Conservation (phyloP, 2,113 vertebrate species). For the Python bivittatus region DNA sequence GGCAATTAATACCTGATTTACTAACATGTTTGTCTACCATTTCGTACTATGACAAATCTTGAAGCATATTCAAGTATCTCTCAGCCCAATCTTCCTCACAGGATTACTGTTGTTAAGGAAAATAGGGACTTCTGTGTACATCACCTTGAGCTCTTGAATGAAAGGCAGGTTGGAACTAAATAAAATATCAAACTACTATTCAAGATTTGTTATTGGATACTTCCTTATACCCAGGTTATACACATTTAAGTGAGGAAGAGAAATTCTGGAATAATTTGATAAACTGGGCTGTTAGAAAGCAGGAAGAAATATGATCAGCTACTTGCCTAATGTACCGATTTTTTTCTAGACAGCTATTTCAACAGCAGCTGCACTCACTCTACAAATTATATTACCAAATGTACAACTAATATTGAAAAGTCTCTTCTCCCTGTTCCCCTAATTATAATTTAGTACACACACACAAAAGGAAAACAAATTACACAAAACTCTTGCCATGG, state of each 20-base stretch:
- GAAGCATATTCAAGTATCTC: background rate
- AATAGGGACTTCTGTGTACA: background rate
- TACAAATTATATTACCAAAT: background rate
- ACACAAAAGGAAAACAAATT: background rate
- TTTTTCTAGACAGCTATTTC: background rate
- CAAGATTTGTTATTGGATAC: background rate
- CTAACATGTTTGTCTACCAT: background rate
- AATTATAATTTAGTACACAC: background rate
- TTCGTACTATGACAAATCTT: background rate
- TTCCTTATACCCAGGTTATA: background rate
- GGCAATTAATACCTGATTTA: background rate
- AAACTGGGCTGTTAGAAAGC: background rate
- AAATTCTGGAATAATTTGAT: background rate
- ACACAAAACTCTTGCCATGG: background rate
- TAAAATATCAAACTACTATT: background rate
- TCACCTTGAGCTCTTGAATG: background rate
- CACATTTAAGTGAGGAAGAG: background rate
- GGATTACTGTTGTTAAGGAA: background rate
- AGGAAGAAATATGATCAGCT: background rate
- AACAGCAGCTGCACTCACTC: background rate
- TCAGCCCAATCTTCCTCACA: background rate
- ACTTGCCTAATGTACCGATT: background rate
- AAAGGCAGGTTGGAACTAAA: background rate
- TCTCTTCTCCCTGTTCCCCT: background rate
- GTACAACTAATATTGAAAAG: background rate